These are phyloP conservation scores for Clavelina lepadiformis DNA, from an alignment of 23 tunicate genomes.

Conservation along the genomic window DNA sequence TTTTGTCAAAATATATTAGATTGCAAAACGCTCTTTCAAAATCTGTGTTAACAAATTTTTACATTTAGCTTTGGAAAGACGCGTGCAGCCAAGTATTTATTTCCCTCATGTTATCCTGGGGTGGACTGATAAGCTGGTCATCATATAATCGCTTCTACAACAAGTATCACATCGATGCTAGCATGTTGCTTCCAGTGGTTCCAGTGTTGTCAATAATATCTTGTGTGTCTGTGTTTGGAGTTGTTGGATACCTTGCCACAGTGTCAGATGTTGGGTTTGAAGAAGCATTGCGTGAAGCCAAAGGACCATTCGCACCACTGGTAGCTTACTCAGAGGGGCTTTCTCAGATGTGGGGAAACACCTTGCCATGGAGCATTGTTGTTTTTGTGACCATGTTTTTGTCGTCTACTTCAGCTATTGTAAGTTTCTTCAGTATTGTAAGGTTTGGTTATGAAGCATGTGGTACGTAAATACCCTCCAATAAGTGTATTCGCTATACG, in stretches of 20 bases:
- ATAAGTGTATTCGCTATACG: too few relatives aligned
- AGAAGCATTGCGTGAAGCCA: conserved; percentile 27
- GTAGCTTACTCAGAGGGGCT: conserved; percentile 73
- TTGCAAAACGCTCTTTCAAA: not conserved
- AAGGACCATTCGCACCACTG: conserved; percentile 59
- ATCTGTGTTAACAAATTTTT: not conserved
- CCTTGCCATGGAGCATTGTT: conserved; percentile 74
- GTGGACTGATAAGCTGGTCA: conserved; percentile 81
- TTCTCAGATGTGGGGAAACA: conserved; percentile 84
- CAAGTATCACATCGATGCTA: conserved; percentile 83
- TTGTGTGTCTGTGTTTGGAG: conserved; percentile 51
- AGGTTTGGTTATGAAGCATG: too few relatives aligned
- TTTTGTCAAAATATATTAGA: not conserved
- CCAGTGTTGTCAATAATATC: conserved; percentile 62
- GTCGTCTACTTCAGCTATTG: conserved; percentile 66
- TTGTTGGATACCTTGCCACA: conserved; percentile 43
- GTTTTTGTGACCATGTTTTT: conserved; percentile 54
- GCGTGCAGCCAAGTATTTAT: conserved; percentile 86
- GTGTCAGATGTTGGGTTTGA: conserved; percentile 7
- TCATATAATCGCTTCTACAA: conserved; percentile 91
- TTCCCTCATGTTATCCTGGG: conserved; percentile 62
- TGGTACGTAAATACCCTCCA: too few relatives aligned
- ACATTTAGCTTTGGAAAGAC: conserved; percentile 82
- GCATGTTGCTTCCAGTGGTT: conserved; percentile 38
- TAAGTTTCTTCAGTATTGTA: conserved; percentile 33